phyloP scores from a whole-genome alignment of 2,797 vertebrate genomes.

The Microtus californicus region DNA sequence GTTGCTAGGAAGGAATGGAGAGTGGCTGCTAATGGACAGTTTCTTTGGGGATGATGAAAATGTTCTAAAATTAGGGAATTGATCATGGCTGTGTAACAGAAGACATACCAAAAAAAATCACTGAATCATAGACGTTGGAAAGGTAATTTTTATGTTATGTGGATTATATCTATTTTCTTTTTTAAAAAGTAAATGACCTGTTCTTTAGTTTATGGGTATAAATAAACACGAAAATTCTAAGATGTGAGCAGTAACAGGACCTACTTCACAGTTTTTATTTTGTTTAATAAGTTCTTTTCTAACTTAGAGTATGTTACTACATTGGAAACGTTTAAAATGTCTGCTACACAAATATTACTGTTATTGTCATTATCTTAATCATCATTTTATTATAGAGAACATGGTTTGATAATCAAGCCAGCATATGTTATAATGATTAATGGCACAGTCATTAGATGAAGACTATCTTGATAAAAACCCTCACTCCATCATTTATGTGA shows the following conservation, averaged over 20 bases:
- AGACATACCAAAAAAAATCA: constrained; percentile 46
- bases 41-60: constrained; percentile 67
- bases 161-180: constrained; percentile 19
- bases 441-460: background rate
- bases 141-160: background rate
- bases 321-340: constrained; percentile 47
- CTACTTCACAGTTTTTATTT: background rate
- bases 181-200: constrained; percentile 20
- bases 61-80: constrained; percentile 51
- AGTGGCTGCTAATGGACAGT: constrained; percentile 54
- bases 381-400: constrained; percentile 34
- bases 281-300: background rate
- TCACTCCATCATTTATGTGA: constrained; percentile 15
- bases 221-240: constrained; percentile 47
- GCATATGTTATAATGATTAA: constrained; percentile 28
- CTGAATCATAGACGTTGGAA: constrained; percentile 27
- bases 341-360: constrained; percentile 42
- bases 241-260: background rate
- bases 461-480: constrained; percentile 56
- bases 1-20: constrained; percentile 63
- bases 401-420: constrained; percentile 10
- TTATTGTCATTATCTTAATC: constrained; percentile 17
- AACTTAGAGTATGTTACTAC: constrained; percentile 49
- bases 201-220: constrained; percentile 36
- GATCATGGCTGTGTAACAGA: constrained; percentile 31